Conservation (phyloP, 2,888 invertebrate species). For the Myathropa florea region DNA sequence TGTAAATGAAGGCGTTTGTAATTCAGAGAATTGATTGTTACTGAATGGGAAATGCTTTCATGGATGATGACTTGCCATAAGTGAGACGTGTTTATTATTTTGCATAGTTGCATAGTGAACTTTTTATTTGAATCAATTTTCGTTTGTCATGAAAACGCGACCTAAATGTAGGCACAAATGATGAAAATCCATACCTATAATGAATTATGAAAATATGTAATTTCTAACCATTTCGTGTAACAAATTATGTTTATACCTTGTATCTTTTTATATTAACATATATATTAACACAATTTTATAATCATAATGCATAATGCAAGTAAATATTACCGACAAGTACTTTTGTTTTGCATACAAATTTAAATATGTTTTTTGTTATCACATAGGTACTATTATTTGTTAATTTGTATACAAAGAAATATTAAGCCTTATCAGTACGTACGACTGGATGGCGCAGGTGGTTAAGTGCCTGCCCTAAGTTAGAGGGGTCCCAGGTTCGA, state of each 20-base stretch:
- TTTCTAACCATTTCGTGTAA: background rate
- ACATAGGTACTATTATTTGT: too few relatives aligned
- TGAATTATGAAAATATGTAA: background rate
- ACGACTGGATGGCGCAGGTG: too few relatives aligned
- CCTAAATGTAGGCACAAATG: background rate
- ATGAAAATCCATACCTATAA: background rate
- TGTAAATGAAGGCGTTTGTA: constrained; percentile 66
- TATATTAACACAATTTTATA: too few relatives aligned
- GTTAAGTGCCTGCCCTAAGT: too few relatives aligned
- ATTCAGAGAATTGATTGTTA: constrained; percentile 67
- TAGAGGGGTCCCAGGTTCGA: too few relatives aligned
- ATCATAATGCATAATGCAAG: too few relatives aligned
- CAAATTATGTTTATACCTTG: background rate
- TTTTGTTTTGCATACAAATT: too few relatives aligned
- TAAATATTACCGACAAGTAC: too few relatives aligned
- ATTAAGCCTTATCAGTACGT: too few relatives aligned
- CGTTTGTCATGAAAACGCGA: constrained; percentile 49
- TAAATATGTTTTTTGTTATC: too few relatives aligned
- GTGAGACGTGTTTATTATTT: constrained; percentile 47
- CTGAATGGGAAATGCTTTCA: constrained; percentile 56
- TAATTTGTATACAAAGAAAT: too few relatives aligned
- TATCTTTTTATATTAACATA: background rate
- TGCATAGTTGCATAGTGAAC: background rate
- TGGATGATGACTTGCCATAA: constrained; percentile 44
- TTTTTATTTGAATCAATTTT: constrained; percentile 33